A percentile compares a stretch with the other conserved stretches of the same genome.
Evolutionary conservation across 2,797 vertebrate species (phyloP).

Genomic region (Brotula barbata): DNA sequence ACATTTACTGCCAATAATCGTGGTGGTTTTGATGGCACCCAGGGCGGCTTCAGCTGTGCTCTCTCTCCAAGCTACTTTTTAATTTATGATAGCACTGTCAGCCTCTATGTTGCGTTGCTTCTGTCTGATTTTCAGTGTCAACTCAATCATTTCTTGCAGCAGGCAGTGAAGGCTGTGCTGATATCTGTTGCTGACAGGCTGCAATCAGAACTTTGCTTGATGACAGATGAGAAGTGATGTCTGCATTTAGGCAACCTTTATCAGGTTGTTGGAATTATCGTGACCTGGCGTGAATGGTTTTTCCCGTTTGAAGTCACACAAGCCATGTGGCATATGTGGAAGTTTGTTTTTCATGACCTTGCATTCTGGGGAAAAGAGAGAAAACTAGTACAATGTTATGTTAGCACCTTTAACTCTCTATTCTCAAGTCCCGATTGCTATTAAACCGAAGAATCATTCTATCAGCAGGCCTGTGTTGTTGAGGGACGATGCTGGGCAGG

Average conservation of each 20-base stretch:
- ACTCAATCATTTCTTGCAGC: background rate
- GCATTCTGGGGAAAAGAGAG: background rate
- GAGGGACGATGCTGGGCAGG: background rate
- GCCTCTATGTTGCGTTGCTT: background rate
- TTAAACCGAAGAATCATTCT: conserved; percentile 10
- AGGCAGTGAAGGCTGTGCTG: background rate
- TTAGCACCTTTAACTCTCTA: background rate
- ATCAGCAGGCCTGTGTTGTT: conserved; percentile 17
- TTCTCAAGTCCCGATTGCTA: background rate
- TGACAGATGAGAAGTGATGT: background rate
- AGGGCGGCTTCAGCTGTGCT: conserved; percentile 22
- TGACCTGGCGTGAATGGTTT: background rate
- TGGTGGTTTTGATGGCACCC: conserved; percentile 16
- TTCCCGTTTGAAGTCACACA: background rate
- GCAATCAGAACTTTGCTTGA: conserved; percentile 1
- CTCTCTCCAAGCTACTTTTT: conserved; percentile 4
- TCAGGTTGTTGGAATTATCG: background rate
- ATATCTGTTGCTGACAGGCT: background rate
- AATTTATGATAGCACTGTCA: conserved; percentile 29
- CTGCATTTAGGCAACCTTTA: background rate
- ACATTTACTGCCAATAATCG: conserved; percentile 4
- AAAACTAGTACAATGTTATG: background rate
- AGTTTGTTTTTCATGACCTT: background rate
- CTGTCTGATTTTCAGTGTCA: background rate
- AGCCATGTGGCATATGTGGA: background rate